phyloP scores from a whole-genome alignment of 2,888 invertebrate species.

The Zygaena filipendulae region DNA sequence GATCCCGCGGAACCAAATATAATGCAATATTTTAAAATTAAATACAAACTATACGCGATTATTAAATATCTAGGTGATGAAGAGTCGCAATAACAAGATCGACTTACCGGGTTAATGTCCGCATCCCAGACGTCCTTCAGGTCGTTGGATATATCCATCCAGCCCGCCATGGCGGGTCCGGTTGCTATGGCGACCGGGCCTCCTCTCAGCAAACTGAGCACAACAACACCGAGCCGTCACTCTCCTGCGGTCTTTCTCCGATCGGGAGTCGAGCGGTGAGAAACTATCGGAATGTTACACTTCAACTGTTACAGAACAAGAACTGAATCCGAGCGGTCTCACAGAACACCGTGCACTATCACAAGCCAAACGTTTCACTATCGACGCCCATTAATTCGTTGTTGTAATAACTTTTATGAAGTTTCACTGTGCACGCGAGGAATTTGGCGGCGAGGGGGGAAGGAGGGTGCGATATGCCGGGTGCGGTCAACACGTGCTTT shows the following conservation, averaged over 20 bases:
- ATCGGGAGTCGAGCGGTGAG: too few species aligned
- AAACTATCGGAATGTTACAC: constrained; percentile 34
- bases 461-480: constrained; percentile 20
- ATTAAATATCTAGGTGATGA: too few species aligned
- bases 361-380: constrained; percentile 58
- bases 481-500: constrained; percentile 21
- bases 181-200: constrained; percentile 43
- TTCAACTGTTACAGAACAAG: constrained; percentile 24
- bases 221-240: constrained; percentile 51
- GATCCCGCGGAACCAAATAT: too few species aligned
- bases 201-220: constrained; percentile 35
- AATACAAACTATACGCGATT: too few species aligned
- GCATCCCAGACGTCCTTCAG: constrained; percentile 86
- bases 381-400: constrained; percentile 53
- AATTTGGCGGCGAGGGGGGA: too few species aligned
- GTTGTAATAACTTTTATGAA: constrained; percentile 43
- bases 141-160: constrained; percentile 80
- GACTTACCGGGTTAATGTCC: constrained; percentile 85
- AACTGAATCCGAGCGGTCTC: constrained; percentile 27
- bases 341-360: constrained; percentile 46
- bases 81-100: constrained; percentile 30
- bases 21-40: too few species aligned
- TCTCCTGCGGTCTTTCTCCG: constrained; percentile 34
- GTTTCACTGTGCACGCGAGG: constrained; percentile 59
- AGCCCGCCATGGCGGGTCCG: constrained; percentile 74